These are phyloP conservation scores for Cygnus olor DNA, from an alignment of 2,797 vertebrate genomes.

Conservation along the genomic window DNA sequence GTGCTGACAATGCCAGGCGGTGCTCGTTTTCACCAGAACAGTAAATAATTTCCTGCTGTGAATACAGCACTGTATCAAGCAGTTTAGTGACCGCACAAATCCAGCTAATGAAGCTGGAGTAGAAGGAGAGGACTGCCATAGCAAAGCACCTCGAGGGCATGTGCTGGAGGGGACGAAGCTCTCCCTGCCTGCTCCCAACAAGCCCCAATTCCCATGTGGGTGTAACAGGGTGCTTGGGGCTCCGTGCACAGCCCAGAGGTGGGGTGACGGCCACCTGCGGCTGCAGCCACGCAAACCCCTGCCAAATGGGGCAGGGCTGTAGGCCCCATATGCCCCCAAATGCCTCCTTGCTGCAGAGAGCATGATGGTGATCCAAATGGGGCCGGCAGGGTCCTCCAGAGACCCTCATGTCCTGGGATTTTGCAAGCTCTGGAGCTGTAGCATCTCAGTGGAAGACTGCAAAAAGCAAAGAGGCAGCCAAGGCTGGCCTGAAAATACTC, in stretches of 20 bases:
- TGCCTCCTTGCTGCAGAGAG: neutral
- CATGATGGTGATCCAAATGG: rapidly evolving
- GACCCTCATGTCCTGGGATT: neutral
- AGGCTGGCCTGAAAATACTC: neutral
- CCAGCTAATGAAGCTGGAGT: conserved; percentile 55
- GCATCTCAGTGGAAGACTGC: neutral
- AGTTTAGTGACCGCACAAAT: conserved; percentile 64
- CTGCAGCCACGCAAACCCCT: rapidly evolving
- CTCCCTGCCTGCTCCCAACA: neutral
- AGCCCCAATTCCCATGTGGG: neutral
- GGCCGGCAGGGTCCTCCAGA: neutral
- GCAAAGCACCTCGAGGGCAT: too few species aligned
- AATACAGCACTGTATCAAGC: conserved; percentile 37
- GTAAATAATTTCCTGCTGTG: conserved; percentile 67
- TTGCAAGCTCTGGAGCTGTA: neutral
- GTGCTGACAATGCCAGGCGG: conserved; percentile 34
- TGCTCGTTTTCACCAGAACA: conserved; percentile 53
- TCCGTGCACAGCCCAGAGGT: rapidly evolving
- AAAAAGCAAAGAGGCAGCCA: neutral
- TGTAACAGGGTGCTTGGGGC: neutral
- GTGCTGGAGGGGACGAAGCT: neutral
- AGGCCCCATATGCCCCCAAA: neutral
- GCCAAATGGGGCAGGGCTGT: neutral
- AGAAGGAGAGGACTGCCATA: neutral
- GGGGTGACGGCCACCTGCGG: rapidly evolving